Evolutionary conservation across 2,797 vertebrate species (phyloP).

Genomic region (Pogonophryne albipinna): DNA sequence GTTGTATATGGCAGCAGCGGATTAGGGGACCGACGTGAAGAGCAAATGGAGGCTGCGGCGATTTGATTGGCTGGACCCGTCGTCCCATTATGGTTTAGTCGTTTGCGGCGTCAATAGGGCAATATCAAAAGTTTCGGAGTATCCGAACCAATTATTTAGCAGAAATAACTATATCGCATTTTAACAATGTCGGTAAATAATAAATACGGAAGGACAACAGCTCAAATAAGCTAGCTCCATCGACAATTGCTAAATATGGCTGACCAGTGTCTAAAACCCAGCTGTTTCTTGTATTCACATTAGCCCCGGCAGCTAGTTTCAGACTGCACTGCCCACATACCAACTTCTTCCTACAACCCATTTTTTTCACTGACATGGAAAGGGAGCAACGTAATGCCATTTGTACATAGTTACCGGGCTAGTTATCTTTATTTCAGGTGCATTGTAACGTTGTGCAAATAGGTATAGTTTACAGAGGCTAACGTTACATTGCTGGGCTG

Average conservation of each 20-base stretch:
- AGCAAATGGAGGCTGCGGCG: constrained; percentile 79
- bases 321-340: constrained; percentile 26
- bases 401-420: background rate
- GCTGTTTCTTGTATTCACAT: constrained; percentile 57
- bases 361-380: background rate
- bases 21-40: constrained; percentile 66
- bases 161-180: background rate
- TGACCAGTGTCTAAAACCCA: constrained; percentile 60
- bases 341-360: constrained; percentile 23
- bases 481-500: constrained; percentile 2
- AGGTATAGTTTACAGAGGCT: background rate
- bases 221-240: constrained; percentile 22
- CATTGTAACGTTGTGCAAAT: background rate
- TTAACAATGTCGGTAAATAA: background rate
- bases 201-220: background rate
- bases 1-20: constrained; percentile 58
- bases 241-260: constrained; percentile 67
- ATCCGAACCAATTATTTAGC: background rate
- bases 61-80: constrained; percentile 69
- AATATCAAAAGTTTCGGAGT: constrained; percentile 59
- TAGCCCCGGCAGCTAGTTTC: constrained; percentile 50
- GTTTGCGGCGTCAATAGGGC: constrained; percentile 64
- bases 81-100: constrained; percentile 64
- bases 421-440: rapidly evolving
- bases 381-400: background rate